Evolutionary conservation across 2,888 invertebrate genomes (phyloP), one percentile per base, ranked within the genome.

Genomic region (Dromius quadrimaculatus): DNA sequence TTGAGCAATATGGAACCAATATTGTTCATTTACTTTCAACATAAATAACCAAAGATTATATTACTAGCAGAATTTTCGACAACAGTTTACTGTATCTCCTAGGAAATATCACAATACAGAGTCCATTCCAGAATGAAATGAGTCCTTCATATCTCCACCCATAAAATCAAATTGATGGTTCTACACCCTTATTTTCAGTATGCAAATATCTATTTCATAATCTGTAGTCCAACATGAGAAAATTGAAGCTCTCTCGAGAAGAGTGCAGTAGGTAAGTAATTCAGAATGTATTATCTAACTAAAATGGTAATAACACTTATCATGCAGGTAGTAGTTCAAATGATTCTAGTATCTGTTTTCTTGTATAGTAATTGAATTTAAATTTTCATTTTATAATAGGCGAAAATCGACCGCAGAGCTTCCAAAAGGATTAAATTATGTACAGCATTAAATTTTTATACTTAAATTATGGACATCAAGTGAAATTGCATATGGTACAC

Each of bases 341-440:
- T 36, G 36, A 59, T 59, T 20, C 34, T 59, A 23, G 59, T 59
- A 19, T 36, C 36, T 59, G 36, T 59, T 36, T 59, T 59, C 23
- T 28, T 54, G 28, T n/a, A n/a, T n/a, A 28, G 9, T 13, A 36
- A 23, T 36, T 59, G 22, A 59, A 36, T 20, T 59, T 59, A 59
- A 59, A 59, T n/a, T 59, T 59, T 59, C 36, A 59, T 59, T 23
- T 59, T 34, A 36, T 59, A 59, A 59, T 59, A 28, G 28, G 13
- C 28, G 28, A 54, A 54, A 54, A 54, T 54, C 50, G 50, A 28
- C 9, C 28, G 50, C 15, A 28, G 17, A 22, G n/a, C 13, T 28
- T 13, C 28, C 23, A 23, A 54, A 54, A 54, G 50, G 28, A 54
- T 28, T 22, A 23, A 47, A 54, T 28, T 54, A 28, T 54, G 28